phyloP scores from a whole-genome alignment of 2,888 invertebrate genomes.

The Asteroscopus sphinx region DNA sequence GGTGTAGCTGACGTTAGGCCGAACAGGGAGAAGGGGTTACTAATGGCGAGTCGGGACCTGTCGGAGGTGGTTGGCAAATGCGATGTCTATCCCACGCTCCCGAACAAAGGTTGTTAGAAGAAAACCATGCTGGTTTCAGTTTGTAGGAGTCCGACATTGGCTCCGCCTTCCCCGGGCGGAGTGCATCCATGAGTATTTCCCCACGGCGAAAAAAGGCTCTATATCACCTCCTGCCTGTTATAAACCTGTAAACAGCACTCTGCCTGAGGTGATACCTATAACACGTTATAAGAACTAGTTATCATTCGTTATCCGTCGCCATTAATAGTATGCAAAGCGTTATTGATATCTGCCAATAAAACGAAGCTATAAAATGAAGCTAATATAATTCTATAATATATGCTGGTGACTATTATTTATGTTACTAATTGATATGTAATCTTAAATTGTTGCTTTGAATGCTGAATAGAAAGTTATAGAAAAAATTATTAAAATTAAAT shows the following conservation, averaged over 20 bases:
- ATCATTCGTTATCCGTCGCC: conserved; percentile 24
- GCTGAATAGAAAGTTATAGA: conserved; percentile 3
- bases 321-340: conserved; percentile 45
- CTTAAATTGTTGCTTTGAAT: conserved; percentile 36
- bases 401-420: conserved; percentile 42
- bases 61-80: too few species aligned
- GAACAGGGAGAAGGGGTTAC: too few species aligned
- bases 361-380: conserved; percentile 37
- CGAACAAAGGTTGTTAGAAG: too few species aligned
- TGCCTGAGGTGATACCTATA: conserved; percentile 42
- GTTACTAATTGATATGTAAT: conserved; percentile 47
- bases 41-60: too few species aligned
- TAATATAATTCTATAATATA: conserved; percentile 43
- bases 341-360: conserved; percentile 51
- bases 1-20: too few species aligned
- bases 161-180: too few species aligned
- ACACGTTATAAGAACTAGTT: conserved; percentile 44
- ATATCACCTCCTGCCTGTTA: conserved; percentile 20
- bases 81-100: too few species aligned
- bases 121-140: too few species aligned
- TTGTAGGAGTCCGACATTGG: too few species aligned
- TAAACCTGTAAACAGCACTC: conserved; percentile 6
- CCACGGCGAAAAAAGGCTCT: too few species aligned
- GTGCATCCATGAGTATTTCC: too few species aligned
- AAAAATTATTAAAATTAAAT: conserved; percentile 28